phyloP scores from a whole-genome alignment of 2,113 vertebrate genomes.

The Eolophus roseicapilla region DNA sequence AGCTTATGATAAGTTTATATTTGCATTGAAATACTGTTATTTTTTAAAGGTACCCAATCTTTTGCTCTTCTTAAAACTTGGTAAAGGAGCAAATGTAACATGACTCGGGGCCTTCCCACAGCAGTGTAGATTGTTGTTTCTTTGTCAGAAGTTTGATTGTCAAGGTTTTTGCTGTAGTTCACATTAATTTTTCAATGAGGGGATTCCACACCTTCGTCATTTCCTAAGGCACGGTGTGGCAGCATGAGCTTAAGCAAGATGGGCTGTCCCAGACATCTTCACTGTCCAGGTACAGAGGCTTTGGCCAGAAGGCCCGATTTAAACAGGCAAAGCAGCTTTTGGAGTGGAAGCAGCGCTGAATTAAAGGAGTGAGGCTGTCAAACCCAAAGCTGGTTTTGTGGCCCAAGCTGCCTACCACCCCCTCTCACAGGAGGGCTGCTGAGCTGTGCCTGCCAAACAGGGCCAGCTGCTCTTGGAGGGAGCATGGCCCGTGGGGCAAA shows the following conservation, averaged over 20 bases:
- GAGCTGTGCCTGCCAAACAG: accelerated
- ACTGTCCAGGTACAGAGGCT: background rate
- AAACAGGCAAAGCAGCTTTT: accelerated
- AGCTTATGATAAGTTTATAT: constrained; percentile 18
- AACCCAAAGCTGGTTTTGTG: background rate
- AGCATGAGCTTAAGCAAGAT: background rate
- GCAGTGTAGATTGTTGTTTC: background rate
- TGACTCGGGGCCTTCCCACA: background rate
- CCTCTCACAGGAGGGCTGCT: background rate
- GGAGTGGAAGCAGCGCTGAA: background rate
- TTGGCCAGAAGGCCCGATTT: background rate
- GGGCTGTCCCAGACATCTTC: accelerated
- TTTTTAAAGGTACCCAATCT: background rate
- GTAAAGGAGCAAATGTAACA: background rate
- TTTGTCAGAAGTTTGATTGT: background rate
- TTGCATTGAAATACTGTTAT: background rate
- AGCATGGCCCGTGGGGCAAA: background rate
- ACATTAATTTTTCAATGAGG: background rate
- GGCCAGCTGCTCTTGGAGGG: background rate
- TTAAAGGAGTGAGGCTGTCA: background rate
- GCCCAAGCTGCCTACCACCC: background rate
- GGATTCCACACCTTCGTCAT: background rate
- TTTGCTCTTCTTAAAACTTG: background rate
- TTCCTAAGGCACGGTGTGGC: background rate
- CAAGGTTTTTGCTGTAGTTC: background rate